phyloP scores from a whole-genome alignment of 2,888 invertebrate genomes.

The Drosophila eohydei region DNA sequence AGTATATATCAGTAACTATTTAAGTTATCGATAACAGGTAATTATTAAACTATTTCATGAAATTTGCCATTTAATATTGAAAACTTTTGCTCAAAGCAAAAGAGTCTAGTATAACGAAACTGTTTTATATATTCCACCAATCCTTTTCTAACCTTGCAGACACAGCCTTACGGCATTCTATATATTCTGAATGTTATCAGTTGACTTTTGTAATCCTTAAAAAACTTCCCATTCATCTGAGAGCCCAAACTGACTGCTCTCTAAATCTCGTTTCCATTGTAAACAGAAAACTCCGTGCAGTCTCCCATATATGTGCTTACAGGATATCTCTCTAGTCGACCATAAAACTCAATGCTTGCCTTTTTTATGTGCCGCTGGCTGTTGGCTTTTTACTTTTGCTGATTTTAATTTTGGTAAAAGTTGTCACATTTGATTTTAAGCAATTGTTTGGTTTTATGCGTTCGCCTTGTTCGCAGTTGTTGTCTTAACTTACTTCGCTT shows the following conservation, averaged over 20 bases:
- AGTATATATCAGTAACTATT: not conserved
- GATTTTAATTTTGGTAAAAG: slow-evolving; percentile 80
- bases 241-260: not conserved
- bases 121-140: not conserved
- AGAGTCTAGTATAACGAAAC: not conserved
- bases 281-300: too few relatives aligned
- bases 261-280: not conserved
- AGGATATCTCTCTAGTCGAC: slow-evolving; percentile 10
- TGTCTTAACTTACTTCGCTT: slow-evolving; percentile 63
- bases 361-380: slow-evolving; percentile 37
- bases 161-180: not conserved
- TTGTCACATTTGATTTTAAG: slow-evolving; percentile 80
- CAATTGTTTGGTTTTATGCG: slow-evolving; percentile 79
- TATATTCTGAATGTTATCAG: not conserved
- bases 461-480: slow-evolving; percentile 54
- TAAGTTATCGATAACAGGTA: not conserved
- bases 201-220: too few relatives aligned
- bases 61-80: not conserved
- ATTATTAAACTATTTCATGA: not conserved
- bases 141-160: not conserved
- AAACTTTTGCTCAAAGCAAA: not conserved
- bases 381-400: slow-evolving; percentile 60
- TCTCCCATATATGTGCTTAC: not conserved
- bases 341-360: not conserved
- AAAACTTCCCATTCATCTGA: not conserved